Base-by-base conservation (phyloP, 2,113 vertebrate genomes). In the Hypanus sabinus region DNA sequence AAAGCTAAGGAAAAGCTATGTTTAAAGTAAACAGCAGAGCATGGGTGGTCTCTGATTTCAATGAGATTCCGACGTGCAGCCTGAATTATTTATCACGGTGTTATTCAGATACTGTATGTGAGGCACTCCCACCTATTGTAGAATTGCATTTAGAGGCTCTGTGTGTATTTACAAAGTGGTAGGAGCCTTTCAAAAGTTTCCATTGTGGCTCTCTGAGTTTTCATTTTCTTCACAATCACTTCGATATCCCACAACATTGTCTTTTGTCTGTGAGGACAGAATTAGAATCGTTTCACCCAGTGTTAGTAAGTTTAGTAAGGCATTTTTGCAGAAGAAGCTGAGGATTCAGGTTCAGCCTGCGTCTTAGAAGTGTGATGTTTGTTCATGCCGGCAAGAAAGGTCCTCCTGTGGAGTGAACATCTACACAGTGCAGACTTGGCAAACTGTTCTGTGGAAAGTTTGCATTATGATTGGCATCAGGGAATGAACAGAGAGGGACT, bases 181-280 rank as follows among this genome's bases (percentile, higher is more conserved):
- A 33, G 85, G 30, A 90, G 85, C 85, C 60, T 90, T 93, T 93
- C 68, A 93, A 68, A 36, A 75, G 38, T 93, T 55, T 12, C 22
- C 68, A 93, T 93, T 93, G 91, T 93, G 70, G 22, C 70, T 93
- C 30, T 30, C 68, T 73, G 68, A 73, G 91, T 70, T 93, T 93
- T 93, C 91, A 93, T 93, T 93, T 93, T 93, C 91, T 93, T 55
- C 68, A 93, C 91, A 93, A 93, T 93, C 22, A 46, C 36, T 46
- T 24, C 55, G 30, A 65, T n/a, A 90, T n/a, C 70, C 71, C 27
- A 16, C 36, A 27, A 14, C 24, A 65, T 33, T 90, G 12, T 7
- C 85, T 90, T 90, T 90, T 90, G 85, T 90, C 62, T n/a, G n/a
- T 68, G 30, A 90, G n/a, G 85, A 90, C 85, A 33, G 85, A 65